Percentiles rank a stretch among this genome's conserved stretches.
These are phyloP conservation scores for Lophochroa leadbeateri DNA, from an alignment of 2,113 vertebrate species.

Conservation along the genomic window DNA sequence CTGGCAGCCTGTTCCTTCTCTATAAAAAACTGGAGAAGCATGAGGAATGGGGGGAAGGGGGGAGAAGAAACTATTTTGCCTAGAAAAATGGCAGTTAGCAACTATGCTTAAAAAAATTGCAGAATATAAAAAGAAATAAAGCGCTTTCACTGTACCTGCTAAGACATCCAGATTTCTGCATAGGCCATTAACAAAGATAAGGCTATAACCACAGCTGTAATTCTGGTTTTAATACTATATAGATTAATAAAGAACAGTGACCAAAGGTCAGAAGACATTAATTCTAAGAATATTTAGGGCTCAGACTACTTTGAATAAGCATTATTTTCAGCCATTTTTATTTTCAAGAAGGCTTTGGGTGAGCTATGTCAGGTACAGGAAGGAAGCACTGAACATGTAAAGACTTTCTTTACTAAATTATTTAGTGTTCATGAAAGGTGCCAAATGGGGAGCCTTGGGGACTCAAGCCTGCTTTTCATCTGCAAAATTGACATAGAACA, in stretches of 20 bases:
- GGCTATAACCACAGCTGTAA: not conserved
- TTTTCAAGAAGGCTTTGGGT: not conserved
- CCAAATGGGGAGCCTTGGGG: constrained; percentile 10
- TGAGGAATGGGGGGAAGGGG: not conserved
- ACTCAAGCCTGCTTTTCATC: not conserved
- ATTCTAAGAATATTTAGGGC: not conserved
- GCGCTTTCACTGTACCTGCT: not conserved
- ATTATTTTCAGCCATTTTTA: not conserved
- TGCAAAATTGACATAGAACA: not conserved
- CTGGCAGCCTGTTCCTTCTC: not conserved
- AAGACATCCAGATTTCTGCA: not conserved
- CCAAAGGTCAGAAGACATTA: not conserved
- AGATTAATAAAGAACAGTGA: not conserved
- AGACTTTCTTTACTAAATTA: constrained; percentile 32
- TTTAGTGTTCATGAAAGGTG: constrained; percentile 16
- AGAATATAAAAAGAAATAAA: not conserved
- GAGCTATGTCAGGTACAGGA: not conserved
- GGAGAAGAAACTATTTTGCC: not conserved
- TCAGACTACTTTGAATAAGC: not conserved
- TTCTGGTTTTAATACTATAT: not conserved
- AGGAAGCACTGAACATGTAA: not conserved
- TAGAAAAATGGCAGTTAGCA: not conserved
- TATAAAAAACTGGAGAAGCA: not conserved
- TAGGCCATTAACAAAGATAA: not conserved
- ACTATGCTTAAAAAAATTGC: not conserved